Evolutionary conservation across 2,888 invertebrate genomes (phyloP).

Genomic region (Troilus luridus): DNA sequence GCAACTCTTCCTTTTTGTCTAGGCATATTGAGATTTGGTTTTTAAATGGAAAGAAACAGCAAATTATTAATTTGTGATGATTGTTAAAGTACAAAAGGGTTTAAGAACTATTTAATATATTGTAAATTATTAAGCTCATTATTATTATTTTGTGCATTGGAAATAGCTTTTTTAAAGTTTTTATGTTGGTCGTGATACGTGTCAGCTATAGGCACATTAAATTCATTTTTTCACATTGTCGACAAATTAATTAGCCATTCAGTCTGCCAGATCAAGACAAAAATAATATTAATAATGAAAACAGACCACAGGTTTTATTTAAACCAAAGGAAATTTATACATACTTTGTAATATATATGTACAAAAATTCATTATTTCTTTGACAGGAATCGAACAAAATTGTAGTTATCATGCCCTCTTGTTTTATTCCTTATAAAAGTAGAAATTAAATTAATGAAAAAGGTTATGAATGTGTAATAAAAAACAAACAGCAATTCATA

Average conservation of each 20-base stretch:
- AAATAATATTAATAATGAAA: background rate
- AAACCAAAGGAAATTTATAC: slow-evolving; percentile 58
- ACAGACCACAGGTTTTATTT: slow-evolving; percentile 57
- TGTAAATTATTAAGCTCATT: slow-evolving; percentile 55
- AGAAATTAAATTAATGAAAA: slow-evolving; percentile 19
- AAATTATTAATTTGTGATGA: slow-evolving; percentile 55
- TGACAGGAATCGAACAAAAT: background rate
- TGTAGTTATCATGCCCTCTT: background rate
- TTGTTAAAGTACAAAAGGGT: slow-evolving; percentile 58
- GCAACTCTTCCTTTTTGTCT: slow-evolving; percentile 59
- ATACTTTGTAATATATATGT: slow-evolving; percentile 57
- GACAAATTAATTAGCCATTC: slow-evolving; percentile 20
- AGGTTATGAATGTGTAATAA: background rate
- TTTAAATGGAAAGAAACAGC: slow-evolving; percentile 53
- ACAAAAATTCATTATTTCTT: slow-evolving; percentile 55
- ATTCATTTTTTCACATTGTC: slow-evolving; percentile 32
- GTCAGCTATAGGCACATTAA: slow-evolving; percentile 14
- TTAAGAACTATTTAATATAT: slow-evolving; percentile 51
- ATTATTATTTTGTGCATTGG: slow-evolving; percentile 44
- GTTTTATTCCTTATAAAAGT: background rate
- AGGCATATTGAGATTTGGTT: slow-evolving; percentile 52
- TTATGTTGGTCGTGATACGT: slow-evolving; percentile 10
- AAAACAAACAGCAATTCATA: background rate
- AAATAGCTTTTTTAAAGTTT: slow-evolving; percentile 31
- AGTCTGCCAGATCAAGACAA: slow-evolving; percentile 15